These are phyloP conservation scores for Myopa testacea DNA, from an alignment of 2,888 invertebrate genomes.

Conservation along the genomic window DNA sequence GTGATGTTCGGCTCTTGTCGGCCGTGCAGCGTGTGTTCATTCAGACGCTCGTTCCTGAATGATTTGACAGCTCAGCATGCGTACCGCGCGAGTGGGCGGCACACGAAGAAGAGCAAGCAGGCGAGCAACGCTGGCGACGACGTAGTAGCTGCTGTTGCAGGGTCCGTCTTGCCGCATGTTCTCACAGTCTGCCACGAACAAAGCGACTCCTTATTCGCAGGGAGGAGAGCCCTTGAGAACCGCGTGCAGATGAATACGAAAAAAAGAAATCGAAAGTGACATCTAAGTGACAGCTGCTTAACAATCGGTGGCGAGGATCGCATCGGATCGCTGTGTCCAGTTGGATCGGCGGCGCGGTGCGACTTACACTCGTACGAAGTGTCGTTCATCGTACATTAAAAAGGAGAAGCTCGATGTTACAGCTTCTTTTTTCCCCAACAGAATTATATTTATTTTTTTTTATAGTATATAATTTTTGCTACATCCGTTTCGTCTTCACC, in stretches of 20 bases:
- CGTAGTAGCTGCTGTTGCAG: background rate
- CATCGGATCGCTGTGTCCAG: background rate
- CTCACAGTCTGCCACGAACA: slow-evolving; percentile 10
- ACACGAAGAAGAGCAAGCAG: background rate
- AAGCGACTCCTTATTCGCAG: background rate
- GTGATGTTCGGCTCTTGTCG: slow-evolving; percentile 19
- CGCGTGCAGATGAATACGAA: slow-evolving; percentile 1
- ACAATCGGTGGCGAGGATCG: background rate
- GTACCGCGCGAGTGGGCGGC: slow-evolving; percentile 36
- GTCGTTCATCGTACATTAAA: background rate
- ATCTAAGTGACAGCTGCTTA: slow-evolving; percentile 38
- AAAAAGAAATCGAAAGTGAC: slow-evolving; percentile 36
- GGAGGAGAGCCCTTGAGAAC: background rate
- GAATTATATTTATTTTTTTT: too few species aligned
- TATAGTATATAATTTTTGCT: too few species aligned
- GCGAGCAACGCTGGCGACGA: background rate
- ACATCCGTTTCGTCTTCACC: too few species aligned
- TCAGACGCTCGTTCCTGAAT: slow-evolving; percentile 31
- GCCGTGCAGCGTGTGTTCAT: slow-evolving; percentile 20
- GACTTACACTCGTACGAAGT: background rate
- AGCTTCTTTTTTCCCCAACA: too few species aligned
- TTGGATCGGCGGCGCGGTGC: background rate
- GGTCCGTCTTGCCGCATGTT: slow-evolving; percentile 7
- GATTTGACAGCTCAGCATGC: slow-evolving; percentile 35
- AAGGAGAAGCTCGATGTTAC: background rate